A percentile compares a stretch with the other conserved stretches of the same genome.
These are phyloP conservation scores for Anisognathus igniventris DNA, from an alignment of 2,797 vertebrate genomes.

Conservation along the genomic window DNA sequence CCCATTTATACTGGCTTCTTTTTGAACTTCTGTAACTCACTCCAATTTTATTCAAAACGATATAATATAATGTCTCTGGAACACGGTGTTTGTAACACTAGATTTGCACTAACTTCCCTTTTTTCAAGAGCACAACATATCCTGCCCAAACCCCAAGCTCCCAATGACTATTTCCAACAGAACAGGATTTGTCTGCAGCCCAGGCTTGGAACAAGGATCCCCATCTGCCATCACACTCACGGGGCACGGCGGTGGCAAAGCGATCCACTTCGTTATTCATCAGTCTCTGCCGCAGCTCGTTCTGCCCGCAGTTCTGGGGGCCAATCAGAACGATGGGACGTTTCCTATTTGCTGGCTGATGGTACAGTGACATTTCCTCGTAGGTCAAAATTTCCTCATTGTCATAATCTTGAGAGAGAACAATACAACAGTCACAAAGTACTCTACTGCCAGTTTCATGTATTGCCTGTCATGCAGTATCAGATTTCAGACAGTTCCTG, in stretches of 20 bases:
- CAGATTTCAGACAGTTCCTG: not conserved
- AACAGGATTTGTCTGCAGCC: not conserved
- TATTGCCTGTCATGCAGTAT: not conserved
- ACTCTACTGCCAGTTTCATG: not conserved
- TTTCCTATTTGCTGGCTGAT: constrained; percentile 95
- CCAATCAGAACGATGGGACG: constrained; percentile 92
- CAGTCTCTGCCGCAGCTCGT: constrained; percentile 87
- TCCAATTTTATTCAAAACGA: not conserved
- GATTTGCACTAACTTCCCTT: not conserved
- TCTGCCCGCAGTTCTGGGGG: constrained; percentile 90
- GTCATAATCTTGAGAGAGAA: constrained; percentile 82
- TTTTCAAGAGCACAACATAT: not conserved
- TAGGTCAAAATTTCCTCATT: constrained; percentile 96
- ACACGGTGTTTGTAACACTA: not conserved
- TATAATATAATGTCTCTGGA: not conserved
- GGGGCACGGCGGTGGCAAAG: constrained; percentile 89
- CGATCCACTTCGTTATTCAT: constrained; percentile 88
- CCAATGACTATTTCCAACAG: not conserved
- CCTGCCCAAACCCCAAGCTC: not conserved
- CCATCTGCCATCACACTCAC: constrained; percentile 72
- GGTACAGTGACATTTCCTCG: constrained; percentile 97
- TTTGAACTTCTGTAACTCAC: not conserved
- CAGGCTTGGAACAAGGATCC: not conserved
- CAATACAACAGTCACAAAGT: not conserved
- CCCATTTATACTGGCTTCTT: not conserved